A percentile compares a stretch with the other conserved stretches of the same genome.
Evolutionary conservation across 2,113 vertebrate species (phyloP).

Genomic region (Benitochromis conjunctus): DNA sequence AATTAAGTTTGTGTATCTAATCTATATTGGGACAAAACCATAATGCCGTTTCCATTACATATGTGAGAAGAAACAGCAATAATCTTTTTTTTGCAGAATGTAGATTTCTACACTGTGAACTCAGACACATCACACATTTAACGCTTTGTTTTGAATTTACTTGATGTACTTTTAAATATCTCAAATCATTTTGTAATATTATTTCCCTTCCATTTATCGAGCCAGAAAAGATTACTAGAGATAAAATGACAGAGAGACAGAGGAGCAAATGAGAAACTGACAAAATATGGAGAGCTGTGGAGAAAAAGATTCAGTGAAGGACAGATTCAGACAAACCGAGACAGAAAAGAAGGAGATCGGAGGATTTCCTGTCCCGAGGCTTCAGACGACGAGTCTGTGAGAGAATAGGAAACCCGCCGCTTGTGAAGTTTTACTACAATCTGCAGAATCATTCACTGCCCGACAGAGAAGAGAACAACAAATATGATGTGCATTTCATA

Average conservation of each 20-base stretch:
- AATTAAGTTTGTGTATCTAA: background rate
- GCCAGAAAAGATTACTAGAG: background rate
- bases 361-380: background rate
- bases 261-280: background rate
- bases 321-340: background rate
- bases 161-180: background rate
- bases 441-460: background rate
- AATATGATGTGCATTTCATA: background rate
- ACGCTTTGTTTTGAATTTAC: background rate
- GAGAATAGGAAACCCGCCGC: background rate
- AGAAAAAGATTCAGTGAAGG: background rate
- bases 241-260: background rate
- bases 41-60: background rate
- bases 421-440: background rate
- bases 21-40: background rate
- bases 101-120: background rate
- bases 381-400: background rate
- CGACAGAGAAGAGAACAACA: background rate
- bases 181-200: background rate
- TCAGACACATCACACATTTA: background rate
- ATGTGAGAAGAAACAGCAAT: background rate
- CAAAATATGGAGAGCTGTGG: background rate
- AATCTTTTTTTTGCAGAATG: background rate
- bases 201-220: background rate
- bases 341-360: background rate